Evolutionary conservation across 1,140 invertebrate genomes (phyloP).

Genomic region (Caenorhabditis elegans): DNA sequence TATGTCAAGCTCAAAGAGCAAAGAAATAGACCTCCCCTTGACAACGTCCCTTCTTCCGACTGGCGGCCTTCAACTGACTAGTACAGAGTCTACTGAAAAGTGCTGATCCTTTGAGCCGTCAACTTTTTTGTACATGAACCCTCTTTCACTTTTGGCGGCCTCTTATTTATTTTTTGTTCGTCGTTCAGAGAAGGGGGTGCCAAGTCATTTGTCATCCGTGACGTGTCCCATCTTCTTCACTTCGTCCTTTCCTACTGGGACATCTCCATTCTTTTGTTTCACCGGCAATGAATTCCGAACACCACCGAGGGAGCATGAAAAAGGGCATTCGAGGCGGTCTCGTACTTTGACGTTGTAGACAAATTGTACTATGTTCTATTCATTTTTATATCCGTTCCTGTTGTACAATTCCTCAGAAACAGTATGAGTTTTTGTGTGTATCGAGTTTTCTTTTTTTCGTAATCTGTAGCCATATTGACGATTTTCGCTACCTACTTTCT

Average conservation of each 20-base stretch:
- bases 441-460: no score
- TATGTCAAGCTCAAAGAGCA: constrained; percentile 20
- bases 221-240: not conserved
- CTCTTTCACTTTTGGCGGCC: constrained; percentile 27
- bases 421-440: no score
- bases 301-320: not conserved
- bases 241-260: constrained; percentile 9
- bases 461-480: no score
- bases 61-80: not conserved
- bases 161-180: constrained; percentile 32
- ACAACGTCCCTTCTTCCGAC: not conserved
- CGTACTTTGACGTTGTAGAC: not conserved
- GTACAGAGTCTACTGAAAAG: not conserved
- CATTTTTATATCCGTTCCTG: not conserved
- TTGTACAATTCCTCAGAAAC: no score
- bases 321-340: not conserved
- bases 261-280: constrained; percentile 11
- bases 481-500: no score
- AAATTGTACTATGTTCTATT: not conserved
- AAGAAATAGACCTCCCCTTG: not conserved
- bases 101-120: constrained; percentile 17
- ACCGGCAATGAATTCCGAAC: constrained; percentile 22
- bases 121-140: constrained; percentile 23
- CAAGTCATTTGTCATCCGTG: constrained; percentile 24
- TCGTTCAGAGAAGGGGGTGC: not conserved